Evolutionary conservation across 2,797 vertebrate genomes (phyloP), one percentile per base, ranked within the genome.

Genomic region (Manis crassicaudata): DNA sequence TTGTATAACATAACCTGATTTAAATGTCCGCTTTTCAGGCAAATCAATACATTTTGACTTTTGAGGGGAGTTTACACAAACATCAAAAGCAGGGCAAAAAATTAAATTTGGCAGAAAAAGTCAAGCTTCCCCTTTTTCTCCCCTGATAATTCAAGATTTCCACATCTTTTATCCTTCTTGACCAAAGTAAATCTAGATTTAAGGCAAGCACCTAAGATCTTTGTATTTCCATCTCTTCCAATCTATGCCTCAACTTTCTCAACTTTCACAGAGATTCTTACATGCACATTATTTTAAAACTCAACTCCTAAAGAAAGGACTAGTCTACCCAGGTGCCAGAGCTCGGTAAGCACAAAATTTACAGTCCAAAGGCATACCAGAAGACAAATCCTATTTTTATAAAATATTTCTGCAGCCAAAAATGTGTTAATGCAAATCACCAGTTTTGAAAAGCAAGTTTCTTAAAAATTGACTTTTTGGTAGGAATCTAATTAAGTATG

Each of bases 381-480:
- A 76, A 94, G 50, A 90, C 6, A 79, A 87, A 46, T 8, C 9
- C 9, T 83, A 43, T 43, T 82, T 70, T 54, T 60, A 75, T 72
- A 76, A 93, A 63, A 62, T 54, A 72, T 83, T 75, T 72, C 16
- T 29, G 43, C 29, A 3, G 8, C 63, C 18, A 58, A 85, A 88
- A 58, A 43, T 6, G 37, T 80, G 5, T 68, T 76, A 82, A 46
- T 79, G 5, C 5, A 82, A 60, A 77, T 94, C 7, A 2, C 27
- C 70, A 20, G 58, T 68, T 80, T 92, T 90, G 40, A 96, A 95
- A 86, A 46, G 18, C 25, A 95, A n/a, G 16, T 40, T 67, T 80
- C 72, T 94, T 95, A 76, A 75, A 80, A 88, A 83, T 72, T 29
- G 20, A 76, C 62, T 85, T 92, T 96, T 84, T 54, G 18, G 17